A percentile compares a stretch with the other conserved stretches of the same genome.
These are phyloP conservation scores for Philaethria dido DNA, from an alignment of 2,888 invertebrate genomes.

Conservation along the genomic window DNA sequence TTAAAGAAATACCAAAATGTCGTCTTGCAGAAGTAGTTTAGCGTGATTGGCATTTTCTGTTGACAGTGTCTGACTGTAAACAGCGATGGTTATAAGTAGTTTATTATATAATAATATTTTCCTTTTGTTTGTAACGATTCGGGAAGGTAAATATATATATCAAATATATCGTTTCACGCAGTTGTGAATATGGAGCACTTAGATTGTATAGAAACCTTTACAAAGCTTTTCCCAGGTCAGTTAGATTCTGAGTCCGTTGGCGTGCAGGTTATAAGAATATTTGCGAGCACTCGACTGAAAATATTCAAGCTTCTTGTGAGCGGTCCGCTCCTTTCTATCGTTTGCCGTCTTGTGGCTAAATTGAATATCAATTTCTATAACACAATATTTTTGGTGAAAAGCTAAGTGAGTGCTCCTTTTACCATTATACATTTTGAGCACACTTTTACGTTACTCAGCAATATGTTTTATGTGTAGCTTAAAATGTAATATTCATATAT, in stretches of 20 bases:
- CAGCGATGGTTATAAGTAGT: no score
- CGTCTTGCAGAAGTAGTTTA: no score
- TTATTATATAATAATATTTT: no score
- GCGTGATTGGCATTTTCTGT: no score
- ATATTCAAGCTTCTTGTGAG: constrained; percentile 46
- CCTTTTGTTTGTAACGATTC: neutral
- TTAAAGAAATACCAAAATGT: no score
- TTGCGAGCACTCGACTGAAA: constrained; percentile 47
- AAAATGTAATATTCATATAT: neutral
- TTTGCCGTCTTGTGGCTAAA: constrained; percentile 45
- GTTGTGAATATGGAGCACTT: neutral
- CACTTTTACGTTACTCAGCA: neutral
- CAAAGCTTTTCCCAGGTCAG: constrained; percentile 38
- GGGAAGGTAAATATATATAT: neutral
- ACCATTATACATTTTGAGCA: constrained; percentile 8
- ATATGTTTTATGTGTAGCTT: neutral
- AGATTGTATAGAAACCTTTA: constrained; percentile 24
- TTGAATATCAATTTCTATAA: constrained; percentile 44
- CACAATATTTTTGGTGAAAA: constrained; percentile 33
- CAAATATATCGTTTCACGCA: neutral
- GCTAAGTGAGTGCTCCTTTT: constrained; percentile 33
- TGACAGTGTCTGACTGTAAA: no score
- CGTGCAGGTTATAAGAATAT: constrained; percentile 46
- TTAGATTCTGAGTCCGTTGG: constrained; percentile 40
- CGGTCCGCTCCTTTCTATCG: constrained; percentile 40